phyloP scores from a whole-genome alignment of 2,888 invertebrate genomes.

The Pollenia griseotomentosa region DNA sequence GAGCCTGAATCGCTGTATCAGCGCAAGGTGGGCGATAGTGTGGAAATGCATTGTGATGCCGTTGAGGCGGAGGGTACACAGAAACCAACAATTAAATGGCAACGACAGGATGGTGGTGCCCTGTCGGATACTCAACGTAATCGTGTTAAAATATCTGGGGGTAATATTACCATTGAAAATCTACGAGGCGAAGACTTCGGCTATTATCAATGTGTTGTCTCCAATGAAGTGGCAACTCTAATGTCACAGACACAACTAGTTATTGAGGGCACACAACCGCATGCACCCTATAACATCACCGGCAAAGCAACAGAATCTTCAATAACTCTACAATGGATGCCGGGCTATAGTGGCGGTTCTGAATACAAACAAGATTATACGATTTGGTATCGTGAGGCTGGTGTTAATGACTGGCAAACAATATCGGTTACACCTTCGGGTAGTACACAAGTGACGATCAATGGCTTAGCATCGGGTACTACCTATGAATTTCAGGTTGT shows the following conservation, averaged over 20 bases:
- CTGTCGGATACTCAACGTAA: conserved; percentile 90
- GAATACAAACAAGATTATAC: conserved; percentile 98
- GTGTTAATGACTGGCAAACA: conserved; percentile 95
- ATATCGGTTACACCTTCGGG: conserved; percentile 97
- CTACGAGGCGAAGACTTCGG: conserved; percentile 96
- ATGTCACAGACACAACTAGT: conserved; percentile 94
- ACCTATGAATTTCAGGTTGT: conserved; percentile 98
- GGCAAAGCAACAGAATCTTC: conserved; percentile 95
- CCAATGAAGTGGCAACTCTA: conserved; percentile 98
- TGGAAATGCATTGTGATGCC: conserved; percentile 98
- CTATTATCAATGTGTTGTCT: conserved; percentile 97
- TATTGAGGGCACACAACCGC: conserved; percentile 97
- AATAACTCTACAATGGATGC: conserved; percentile 96
- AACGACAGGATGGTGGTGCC: conserved; percentile 90
- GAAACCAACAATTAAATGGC: conserved; percentile 95
- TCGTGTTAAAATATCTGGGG: conserved; percentile 91
- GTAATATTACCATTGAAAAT: conserved; percentile 96
- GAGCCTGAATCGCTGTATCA: conserved; percentile 97
- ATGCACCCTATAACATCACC: conserved; percentile 97
- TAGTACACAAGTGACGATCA: conserved; percentile 94
- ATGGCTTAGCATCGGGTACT: conserved; percentile 94
- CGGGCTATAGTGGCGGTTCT: conserved; percentile 97
- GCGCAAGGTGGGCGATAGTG: conserved; percentile 94
- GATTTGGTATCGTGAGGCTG: conserved; percentile 96
- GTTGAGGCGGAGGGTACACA: conserved; percentile 96